Evolutionary conservation across 1,140 invertebrate genomes (phyloP).

Genomic region (Wasmannia auropunctata): DNA sequence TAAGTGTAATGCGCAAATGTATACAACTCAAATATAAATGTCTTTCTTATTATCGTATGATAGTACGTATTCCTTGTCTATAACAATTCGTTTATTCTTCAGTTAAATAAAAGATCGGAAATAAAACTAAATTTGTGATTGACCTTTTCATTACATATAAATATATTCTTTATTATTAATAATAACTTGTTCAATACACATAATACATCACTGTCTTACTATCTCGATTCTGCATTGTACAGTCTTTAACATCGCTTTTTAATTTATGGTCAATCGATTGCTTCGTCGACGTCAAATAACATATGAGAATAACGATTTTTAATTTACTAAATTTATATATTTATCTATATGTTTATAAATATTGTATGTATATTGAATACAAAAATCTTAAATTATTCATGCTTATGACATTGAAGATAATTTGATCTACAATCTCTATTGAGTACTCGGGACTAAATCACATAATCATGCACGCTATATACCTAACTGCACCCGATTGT

Average conservation of each 20-base stretch:
- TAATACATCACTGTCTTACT: constrained; percentile 32
- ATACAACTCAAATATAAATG: background rate
- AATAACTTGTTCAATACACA: constrained; percentile 42
- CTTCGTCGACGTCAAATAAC: background rate
- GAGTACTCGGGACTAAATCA: constrained; percentile 38
- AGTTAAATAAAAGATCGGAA: background rate
- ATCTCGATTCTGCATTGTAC: constrained; percentile 35
- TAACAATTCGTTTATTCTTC: background rate
- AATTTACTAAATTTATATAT: constrained; percentile 31
- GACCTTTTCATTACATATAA: constrained; percentile 53
- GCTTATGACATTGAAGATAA: constrained; percentile 45
- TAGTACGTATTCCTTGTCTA: background rate
- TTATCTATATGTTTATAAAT: constrained; percentile 2
- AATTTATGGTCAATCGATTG: background rate
- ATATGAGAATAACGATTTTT: constrained; percentile 3
- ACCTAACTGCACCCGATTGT: constrained; percentile 11
- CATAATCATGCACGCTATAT: constrained; percentile 45
- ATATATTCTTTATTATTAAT: constrained; percentile 70
- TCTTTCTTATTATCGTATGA: background rate
- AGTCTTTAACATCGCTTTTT: constrained; percentile 19
- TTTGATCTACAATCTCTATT: constrained; percentile 37
- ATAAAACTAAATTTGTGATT: background rate
- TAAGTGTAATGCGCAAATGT: background rate
- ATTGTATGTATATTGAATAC: constrained; percentile 34
- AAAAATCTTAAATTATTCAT: constrained; percentile 46